Conservation (phyloP, 2,888 invertebrate species). For the Uropetala carovei region DNA sequence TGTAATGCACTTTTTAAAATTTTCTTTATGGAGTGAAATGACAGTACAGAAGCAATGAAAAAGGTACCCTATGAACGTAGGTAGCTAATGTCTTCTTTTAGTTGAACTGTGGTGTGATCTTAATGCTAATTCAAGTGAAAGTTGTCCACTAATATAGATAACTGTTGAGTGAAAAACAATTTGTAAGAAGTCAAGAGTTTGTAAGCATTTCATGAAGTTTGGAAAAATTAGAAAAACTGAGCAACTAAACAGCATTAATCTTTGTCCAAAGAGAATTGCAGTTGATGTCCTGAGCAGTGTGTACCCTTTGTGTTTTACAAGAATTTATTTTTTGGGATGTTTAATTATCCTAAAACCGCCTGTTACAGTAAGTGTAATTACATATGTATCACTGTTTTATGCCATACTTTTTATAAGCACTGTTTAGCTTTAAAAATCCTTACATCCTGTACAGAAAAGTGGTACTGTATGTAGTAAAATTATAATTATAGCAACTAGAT, state of each 20-base stretch:
- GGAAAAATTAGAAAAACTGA: neutral
- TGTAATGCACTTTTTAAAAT: constrained; percentile 14
- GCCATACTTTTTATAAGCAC: neutral
- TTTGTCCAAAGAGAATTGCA: constrained; percentile 25
- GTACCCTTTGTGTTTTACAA: neutral
- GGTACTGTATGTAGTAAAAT: constrained; percentile 5
- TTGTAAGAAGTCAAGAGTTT: constrained; percentile 11
- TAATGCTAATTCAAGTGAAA: constrained; percentile 43
- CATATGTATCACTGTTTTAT: constrained; percentile 5
- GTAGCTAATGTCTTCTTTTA: constrained; percentile 61
- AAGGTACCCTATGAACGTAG: constrained; percentile 59
- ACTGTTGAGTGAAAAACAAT: constrained; percentile 41
- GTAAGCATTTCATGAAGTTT: constrained; percentile 12
- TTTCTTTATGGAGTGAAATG: constrained; percentile 54
- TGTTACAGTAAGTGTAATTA: neutral
- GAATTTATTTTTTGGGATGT: neutral
- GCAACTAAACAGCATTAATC: neutral
- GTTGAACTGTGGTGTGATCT: constrained; percentile 63
- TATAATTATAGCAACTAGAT: constrained; percentile 19
- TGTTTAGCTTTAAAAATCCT: constrained; percentile 15
- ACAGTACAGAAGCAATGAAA: constrained; percentile 49
- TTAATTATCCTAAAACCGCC: neutral
- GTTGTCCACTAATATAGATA: constrained; percentile 57
- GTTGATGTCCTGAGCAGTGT: neutral
- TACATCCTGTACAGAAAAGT: constrained; percentile 7